These are phyloP conservation scores for Anoncus sp. DNA, from an alignment of 2,888 invertebrate species.

Conservation along the genomic window DNA sequence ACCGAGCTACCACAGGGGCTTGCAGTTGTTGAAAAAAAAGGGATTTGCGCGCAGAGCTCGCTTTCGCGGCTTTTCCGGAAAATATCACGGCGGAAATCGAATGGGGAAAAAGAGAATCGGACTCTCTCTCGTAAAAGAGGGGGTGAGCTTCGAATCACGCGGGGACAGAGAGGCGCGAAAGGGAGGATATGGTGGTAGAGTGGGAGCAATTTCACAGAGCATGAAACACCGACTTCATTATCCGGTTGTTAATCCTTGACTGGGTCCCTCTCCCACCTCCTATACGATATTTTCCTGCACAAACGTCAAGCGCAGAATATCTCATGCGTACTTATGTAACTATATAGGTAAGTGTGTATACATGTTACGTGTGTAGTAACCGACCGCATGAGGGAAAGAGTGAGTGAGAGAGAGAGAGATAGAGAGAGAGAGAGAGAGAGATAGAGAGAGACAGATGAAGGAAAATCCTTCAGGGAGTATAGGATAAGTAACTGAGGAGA, in stretches of 20 bases:
- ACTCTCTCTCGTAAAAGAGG: neutral
- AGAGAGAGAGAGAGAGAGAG: neutral
- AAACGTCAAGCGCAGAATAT: constrained; percentile 42
- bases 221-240: constrained; percentile 83
- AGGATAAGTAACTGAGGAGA: constrained; percentile 46
- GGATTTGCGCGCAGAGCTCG: neutral
- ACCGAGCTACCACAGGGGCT: neutral
- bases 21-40: constrained; percentile 4
- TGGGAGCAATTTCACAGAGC: constrained; percentile 78
- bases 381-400: neutral
- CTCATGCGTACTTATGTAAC: constrained; percentile 57
- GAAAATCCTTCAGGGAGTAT: constrained; percentile 50
- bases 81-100: constrained; percentile 12
- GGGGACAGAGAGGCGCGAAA: constrained; percentile 77
- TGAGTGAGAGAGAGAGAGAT: constrained; percentile 15
- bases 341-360: neutral
- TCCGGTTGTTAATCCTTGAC: constrained; percentile 82
- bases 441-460: constrained; percentile 23
- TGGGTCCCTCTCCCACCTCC: constrained; percentile 58
- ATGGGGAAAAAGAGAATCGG: constrained; percentile 17
- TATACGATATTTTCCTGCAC: constrained; percentile 59
- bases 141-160: constrained; percentile 41
- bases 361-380: neutral
- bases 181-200: constrained; percentile 61
- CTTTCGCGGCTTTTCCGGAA: neutral